Evolutionary conservation across 2,113 vertebrate species (phyloP), one percentile per base, ranked within the genome.

Genomic region (Callithrix jacchus): DNA sequence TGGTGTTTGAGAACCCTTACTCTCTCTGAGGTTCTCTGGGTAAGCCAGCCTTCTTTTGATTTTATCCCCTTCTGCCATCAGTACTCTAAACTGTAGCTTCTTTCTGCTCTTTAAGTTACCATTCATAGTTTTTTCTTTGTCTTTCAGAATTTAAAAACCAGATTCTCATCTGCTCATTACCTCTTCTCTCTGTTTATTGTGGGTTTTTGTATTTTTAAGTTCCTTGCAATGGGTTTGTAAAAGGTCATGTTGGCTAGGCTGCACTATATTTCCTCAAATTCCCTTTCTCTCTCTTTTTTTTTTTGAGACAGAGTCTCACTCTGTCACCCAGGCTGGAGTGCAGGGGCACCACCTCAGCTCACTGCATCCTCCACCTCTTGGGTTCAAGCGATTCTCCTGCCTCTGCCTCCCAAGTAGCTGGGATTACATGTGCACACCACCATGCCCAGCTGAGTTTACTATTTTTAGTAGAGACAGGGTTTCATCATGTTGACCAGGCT

Each of bases 111-210:
- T 5, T 25, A 27, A 68, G 37, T 90, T 88, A 74, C 68, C 52
- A 49, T 23, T 85, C 17, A 18, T 80, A 35, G 81, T 77, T 73
- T 23, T 23, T 40, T 56, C 25, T 71, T 94, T 74, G 49, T 94
- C 61, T 70, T 87, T 27, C 16, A 88, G 92, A 96, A 58, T 87
- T 95, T 84, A 84, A 79, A 89, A 91, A 66, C 56, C 89, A 89
- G 73, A 8, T 76, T n/a, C 27, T 82, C 32, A 77, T 95, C 76
- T 64, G 54, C 66, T 61, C 0, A 14, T 25, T 9, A n/a, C 45
- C 23, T 17, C 27, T 11, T 71, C 45, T 91, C 37, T 81, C 27
- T 95, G 45, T 84, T 91, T 87, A 47, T 61, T 95, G 23, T 95
- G 79, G n/a, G 4, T 95, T 93, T 86, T 47, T 49, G 25, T 95